Evolutionary conservation across 1,140 invertebrate species (phyloP), one percentile per base, ranked within the genome.

Genomic region (Penaeus vannamei): DNA sequence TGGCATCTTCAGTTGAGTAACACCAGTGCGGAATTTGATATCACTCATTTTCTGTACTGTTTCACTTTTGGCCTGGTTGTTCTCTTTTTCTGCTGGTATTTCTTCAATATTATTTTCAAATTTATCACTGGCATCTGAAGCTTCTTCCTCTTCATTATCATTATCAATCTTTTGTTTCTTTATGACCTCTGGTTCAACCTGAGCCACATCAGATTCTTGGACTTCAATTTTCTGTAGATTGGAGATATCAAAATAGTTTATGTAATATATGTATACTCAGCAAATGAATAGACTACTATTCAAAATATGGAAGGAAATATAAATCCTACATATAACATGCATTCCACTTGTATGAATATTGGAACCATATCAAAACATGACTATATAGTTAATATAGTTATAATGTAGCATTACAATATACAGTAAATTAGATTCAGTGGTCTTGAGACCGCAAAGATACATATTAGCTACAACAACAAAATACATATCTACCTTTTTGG

Each of bases 1-100:
- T 20, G 97, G 96, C 92, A 95, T 95, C 89, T 94, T 94, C 86
- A 94, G 91, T 42, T 96, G 95, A 90, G 96, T 95, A 12, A 95
- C 93, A 0, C 95, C 95, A 61, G 96, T 96, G 66, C 96, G 93
- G 91, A 96, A 95, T 92, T 94, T 82, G 95, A 76, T 93, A 93
- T 90, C 93, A 92, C 83, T 94, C 93, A 91, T 90, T 79, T 19
- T 64, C 79, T 81, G 36, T 89, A 90, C 89, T 60, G 84, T 62
- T 5, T 60, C 83, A 32, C 86, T 89, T 85, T 59, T 26, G 26
- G 77, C 17, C 19, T 84, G 80, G 26, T 76, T 76, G 23, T 22
- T 84, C 17, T 42, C n/a, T 20, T 62, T 32, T 61, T 29, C 59
- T 80, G 64, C 64, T 53, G 89, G 22, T 7, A 60, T 61, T 26